A percentile compares a stretch with the other conserved stretches of the same genome.
phyloP scores from a whole-genome alignment of 2,797 vertebrate genomes.

The Parotocinclus haroldoi region DNA sequence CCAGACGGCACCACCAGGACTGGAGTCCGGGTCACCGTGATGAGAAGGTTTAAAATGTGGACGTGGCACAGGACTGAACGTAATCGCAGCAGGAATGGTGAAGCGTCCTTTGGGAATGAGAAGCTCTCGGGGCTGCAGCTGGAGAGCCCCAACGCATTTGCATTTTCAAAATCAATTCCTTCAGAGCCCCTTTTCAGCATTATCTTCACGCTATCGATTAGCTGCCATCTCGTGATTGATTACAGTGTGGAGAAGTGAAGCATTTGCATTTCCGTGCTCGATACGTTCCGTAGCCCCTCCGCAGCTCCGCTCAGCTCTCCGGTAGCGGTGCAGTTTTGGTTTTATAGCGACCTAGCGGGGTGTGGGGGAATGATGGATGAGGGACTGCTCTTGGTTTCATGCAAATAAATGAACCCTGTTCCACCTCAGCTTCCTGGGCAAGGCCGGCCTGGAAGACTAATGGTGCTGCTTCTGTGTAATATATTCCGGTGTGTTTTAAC shows the following conservation, averaged over 20 bases:
- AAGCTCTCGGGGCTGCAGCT: constrained; percentile 9
- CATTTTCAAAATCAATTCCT: constrained; percentile 64
- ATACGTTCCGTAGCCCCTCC: background rate
- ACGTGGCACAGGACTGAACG: background rate
- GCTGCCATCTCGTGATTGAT: constrained; percentile 68
- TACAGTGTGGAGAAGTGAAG: constrained; percentile 59
- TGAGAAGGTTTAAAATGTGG: no score
- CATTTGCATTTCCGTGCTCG: constrained; percentile 22
- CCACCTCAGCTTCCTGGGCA: constrained; percentile 62
- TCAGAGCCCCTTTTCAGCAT: constrained; percentile 50
- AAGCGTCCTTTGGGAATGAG: constrained; percentile 13
- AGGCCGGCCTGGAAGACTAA: constrained; percentile 61
- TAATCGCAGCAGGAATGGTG: background rate
- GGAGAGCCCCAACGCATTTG: constrained; percentile 53
- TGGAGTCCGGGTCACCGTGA: no score
- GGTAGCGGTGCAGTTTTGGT: constrained; percentile 46
- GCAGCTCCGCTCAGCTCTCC: background rate
- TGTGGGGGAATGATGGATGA: constrained; percentile 68
- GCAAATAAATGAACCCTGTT: constrained; percentile 72
- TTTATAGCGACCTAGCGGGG: constrained; percentile 39
- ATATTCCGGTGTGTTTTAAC: constrained; percentile 52
- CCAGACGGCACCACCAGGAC: no score
- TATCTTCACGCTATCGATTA: constrained; percentile 75
- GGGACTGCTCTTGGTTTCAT: constrained; percentile 62
- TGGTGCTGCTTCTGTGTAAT: constrained; percentile 53